Evolutionary conservation across 2,113 vertebrate genomes (phyloP), one percentile per base, ranked within the genome.

Genomic region (Corythaeola cristata): DNA sequence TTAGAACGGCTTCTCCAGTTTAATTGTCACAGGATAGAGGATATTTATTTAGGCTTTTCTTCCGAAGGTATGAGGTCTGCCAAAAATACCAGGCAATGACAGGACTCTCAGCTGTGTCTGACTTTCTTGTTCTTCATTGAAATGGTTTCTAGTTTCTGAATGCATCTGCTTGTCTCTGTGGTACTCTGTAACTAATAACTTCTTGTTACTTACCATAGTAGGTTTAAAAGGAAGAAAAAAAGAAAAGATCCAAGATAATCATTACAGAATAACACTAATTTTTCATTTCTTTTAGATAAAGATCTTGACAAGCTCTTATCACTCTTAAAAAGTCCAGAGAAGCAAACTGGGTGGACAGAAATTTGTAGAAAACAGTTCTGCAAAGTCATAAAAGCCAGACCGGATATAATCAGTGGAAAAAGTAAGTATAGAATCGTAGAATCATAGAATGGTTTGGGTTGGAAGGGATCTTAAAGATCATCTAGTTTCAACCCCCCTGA

Each of bases 251-350:
- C 17, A 60, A 60, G 10, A 9, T 53, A 69, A 50, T 69, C 3
- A 20, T 63, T 78, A 63, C 12, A 73, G 39, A 84, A 37, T 76
- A 52, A 67, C 63, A 14, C 24, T 45, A 1, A 17, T 95, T 90
- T 96, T 95, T 68, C 15, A 52, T 92, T 96, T 84, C 18, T 89
- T 93, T 37, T 86, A 99, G 99, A 99, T 83, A 97, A 93, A 77
- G 99, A 99, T 92, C 85, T 99, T 67, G 92, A 89, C 23, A 96
- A 97, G 26, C 98, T 99, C 73, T 93, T 99, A 85, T 88, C 97
- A 15, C 90, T 94, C 9, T 95, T 98, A 58, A 98, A 74, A 94
- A 97, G 96, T 80, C 85, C 94, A n/a, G 97, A 98, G 71, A 97
- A 97, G 49, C 98, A 98, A 45, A 92, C 83, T 0, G 94, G 64